Base-by-base conservation (phyloP, 2,113 vertebrate genomes). In the Chitala chitala region DNA sequence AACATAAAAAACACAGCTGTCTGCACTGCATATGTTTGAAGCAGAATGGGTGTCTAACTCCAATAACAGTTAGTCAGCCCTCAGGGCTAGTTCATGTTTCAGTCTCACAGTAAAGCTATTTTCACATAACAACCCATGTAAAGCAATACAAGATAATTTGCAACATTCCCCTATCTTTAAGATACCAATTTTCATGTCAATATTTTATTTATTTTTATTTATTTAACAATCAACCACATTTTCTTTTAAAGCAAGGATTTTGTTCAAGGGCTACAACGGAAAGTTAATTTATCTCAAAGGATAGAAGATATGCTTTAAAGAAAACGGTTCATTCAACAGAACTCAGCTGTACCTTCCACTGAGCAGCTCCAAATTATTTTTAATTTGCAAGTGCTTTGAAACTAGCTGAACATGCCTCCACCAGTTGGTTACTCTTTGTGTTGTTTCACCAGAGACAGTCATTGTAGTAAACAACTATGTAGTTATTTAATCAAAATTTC, bases 281-380 rank as follows among this genome's bases (percentile, higher is more conserved):
- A n/a, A n/a, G n/a, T n/a, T n/a, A n/a, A n/a, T n/a, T n/a, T n/a
- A n/a, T n/a, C n/a, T n/a, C n/a, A n/a, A n/a, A n/a, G n/a, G n/a
- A n/a, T n/a, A n/a, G n/a, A n/a, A n/a, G n/a, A n/a, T n/a, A n/a
- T n/a, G n/a, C n/a, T n/a, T 61, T 36, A n/a, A 58, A 36, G 59
- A 76, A 69, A 59, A 44, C n/a, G n/a, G 3, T 56, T 33, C 42
- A 75, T 48, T 72, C 69, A 76, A 68, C 78, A 78, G 17, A 44
- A 70, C 66, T 78, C 82, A 82, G 80, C 74, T 63, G 33, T 75
- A 69, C 65, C 75, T 71, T 36, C 59, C 33, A 63, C 12, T 56
- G 1, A 6, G 17, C 7, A 38, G 17, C 81, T 69, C 78, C 87
- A 85, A 87, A 82, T 81, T 82, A 84, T 89, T 89, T 89, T 79